phyloP scores from a whole-genome alignment of 1,140 invertebrate genomes.

The Hirudo medicinalis region DNA sequence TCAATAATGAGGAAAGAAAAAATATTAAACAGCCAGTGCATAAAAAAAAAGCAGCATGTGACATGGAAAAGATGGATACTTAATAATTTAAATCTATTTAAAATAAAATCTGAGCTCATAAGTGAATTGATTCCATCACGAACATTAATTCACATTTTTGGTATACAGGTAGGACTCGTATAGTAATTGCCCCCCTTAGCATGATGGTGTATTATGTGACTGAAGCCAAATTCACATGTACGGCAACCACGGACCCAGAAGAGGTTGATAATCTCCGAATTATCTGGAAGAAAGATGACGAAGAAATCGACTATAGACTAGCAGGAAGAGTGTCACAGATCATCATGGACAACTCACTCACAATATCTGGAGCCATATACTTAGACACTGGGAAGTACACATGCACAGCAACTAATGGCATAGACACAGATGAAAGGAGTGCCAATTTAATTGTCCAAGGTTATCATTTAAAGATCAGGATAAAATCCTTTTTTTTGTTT shows the following conservation, averaged over 20 bases:
- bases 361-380: slow-evolving; percentile 82
- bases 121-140: too few relatives aligned
- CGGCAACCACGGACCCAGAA: slow-evolving; percentile 27
- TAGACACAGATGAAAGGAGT: slow-evolving; percentile 67
- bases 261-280: slow-evolving; percentile 50
- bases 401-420: slow-evolving; percentile 76
- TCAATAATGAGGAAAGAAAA: neutral
- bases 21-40: neutral
- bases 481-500: neutral
- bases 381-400: slow-evolving; percentile 88
- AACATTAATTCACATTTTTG: too few relatives aligned
- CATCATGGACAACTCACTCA: slow-evolving; percentile 72
- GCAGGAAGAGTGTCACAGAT: slow-evolving; percentile 50
- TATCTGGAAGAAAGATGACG: slow-evolving; percentile 71
- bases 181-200: slow-evolving; percentile 32
- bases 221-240: slow-evolving; percentile 27
- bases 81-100: too few relatives aligned
- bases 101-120: too few relatives aligned
- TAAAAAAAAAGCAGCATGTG: too few relatives aligned
- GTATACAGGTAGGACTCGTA: slow-evolving; percentile 29
- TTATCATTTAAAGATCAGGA: slow-evolving; percentile 27
- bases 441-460: slow-evolving; percentile 84
- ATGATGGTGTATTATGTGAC: slow-evolving; percentile 29
- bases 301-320: slow-evolving; percentile 70
- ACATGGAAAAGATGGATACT: too few relatives aligned